Evolutionary conservation across 1,140 invertebrate genomes (phyloP).

Genomic region (Drosophila varians): DNA sequence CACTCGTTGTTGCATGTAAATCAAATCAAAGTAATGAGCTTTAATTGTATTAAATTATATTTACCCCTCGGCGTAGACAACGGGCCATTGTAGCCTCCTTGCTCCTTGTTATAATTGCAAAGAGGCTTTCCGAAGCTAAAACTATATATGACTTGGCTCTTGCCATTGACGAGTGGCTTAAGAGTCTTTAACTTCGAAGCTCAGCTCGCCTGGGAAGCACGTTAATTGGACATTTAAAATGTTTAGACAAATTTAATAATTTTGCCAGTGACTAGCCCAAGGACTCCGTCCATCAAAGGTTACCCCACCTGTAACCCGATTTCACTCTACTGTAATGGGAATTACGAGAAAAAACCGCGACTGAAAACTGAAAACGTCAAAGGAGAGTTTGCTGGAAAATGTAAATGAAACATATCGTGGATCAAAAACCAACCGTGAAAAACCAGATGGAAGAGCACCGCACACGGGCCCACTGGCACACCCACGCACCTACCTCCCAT

Average conservation of each 20-base stretch:
- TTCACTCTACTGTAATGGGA: slow-evolving; percentile 12
- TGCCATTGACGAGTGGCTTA: background rate
- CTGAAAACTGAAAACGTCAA: slow-evolving; percentile 17
- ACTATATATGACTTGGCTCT: too few species aligned
- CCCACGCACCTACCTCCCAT: too few species aligned
- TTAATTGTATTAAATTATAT: slow-evolving; percentile 34
- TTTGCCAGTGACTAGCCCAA: background rate
- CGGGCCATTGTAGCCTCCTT: slow-evolving; percentile 22
- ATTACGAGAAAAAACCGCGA: slow-evolving; percentile 10
- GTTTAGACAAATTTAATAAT: background rate
- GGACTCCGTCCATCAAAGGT: background rate
- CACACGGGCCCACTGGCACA: background rate
- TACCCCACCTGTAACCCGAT: background rate
- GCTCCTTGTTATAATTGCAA: too few species aligned
- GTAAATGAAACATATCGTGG: slow-evolving; percentile 49
- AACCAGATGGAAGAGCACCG: slow-evolving; percentile 27
- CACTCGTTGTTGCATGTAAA: slow-evolving; percentile 27
- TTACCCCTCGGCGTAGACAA: slow-evolving; percentile 20
- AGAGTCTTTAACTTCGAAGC: background rate
- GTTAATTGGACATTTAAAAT: background rate
- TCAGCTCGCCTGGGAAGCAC: too few species aligned
- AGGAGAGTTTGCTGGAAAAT: slow-evolving; percentile 18
- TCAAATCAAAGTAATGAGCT: slow-evolving; percentile 40
- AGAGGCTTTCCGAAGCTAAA: too few species aligned
- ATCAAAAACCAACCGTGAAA: slow-evolving; percentile 41